Evolutionary conservation across 2,888 invertebrate genomes (phyloP).

Genomic region (Drosophila limbata): DNA sequence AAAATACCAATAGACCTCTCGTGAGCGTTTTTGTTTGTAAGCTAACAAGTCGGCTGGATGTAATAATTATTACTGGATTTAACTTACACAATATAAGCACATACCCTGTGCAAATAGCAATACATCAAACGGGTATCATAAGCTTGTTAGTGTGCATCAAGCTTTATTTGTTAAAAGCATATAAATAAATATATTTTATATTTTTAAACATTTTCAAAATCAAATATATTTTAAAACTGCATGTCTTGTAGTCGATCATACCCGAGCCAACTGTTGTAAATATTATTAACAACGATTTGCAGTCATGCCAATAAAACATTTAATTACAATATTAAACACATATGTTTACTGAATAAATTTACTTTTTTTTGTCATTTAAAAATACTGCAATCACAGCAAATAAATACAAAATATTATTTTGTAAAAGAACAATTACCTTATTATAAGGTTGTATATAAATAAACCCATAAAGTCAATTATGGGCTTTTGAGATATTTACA

Average conservation of each 20-base stretch:
- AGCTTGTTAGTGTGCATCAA: neutral
- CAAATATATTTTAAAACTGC: neutral
- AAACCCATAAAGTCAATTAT: constrained; percentile 51
- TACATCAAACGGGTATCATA: neutral
- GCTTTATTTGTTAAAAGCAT: neutral
- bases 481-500: constrained; percentile 60
- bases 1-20: constrained; percentile 11
- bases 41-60: constrained; percentile 18
- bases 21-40: constrained; percentile 15
- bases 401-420: constrained; percentile 26
- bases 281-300: constrained; percentile 6
- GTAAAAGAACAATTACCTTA: constrained; percentile 11
- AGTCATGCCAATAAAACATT: constrained; percentile 18
- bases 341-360: constrained; percentile 31
- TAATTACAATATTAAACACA: constrained; percentile 30
- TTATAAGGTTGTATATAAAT: constrained; percentile 27
- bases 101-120: neutral
- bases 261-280: no score
- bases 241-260: neutral
- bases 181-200: neutral
- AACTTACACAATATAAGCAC: constrained; percentile 1
- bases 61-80: constrained; percentile 22
- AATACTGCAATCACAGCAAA: constrained; percentile 37
- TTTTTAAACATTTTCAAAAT: neutral
- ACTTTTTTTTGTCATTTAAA: constrained; percentile 16